Conservation (phyloP, 2,888 invertebrate genomes). For the Eurytoma adleriae region DNA sequence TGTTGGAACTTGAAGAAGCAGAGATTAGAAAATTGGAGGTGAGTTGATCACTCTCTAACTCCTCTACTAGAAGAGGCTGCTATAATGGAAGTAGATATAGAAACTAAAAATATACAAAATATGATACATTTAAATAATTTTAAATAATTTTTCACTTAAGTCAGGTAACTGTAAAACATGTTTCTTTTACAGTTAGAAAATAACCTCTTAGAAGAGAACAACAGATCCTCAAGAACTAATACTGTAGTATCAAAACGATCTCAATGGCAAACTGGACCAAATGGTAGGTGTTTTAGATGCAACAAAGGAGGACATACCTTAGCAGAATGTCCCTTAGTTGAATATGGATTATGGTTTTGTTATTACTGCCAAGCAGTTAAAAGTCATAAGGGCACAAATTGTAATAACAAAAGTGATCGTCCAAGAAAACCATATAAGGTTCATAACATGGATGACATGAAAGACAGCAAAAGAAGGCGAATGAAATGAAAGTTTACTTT, state of each 20-base stretch:
- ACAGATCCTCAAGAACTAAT: not conserved
- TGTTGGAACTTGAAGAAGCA: no score
- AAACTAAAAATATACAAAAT: no score
- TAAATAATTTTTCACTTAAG: no score
- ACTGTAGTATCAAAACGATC: not conserved
- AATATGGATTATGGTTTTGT: conserved; percentile 20
- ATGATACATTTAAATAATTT: no score
- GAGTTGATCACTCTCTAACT: no score
- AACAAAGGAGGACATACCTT: not conserved
- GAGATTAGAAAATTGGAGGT: no score
- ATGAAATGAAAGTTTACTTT: no score
- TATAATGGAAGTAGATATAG: no score
- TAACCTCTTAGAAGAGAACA: not conserved
- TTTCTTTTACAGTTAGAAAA: not conserved
- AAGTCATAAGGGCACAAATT: conserved; percentile 15
- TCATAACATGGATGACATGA: no score
- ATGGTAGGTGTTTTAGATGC: conserved; percentile 11
- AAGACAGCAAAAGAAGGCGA: no score
- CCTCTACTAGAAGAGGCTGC: no score
- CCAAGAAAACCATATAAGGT: not conserved
- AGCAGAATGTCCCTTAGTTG: conserved; percentile 9
- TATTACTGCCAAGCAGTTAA: conserved; percentile 17
- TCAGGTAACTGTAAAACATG: no score
- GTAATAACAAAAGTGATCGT: not conserved
- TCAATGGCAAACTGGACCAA: conserved; percentile 6